Conservation (phyloP, 2,888 invertebrate genomes). For the Amphimallon solstitiale region DNA sequence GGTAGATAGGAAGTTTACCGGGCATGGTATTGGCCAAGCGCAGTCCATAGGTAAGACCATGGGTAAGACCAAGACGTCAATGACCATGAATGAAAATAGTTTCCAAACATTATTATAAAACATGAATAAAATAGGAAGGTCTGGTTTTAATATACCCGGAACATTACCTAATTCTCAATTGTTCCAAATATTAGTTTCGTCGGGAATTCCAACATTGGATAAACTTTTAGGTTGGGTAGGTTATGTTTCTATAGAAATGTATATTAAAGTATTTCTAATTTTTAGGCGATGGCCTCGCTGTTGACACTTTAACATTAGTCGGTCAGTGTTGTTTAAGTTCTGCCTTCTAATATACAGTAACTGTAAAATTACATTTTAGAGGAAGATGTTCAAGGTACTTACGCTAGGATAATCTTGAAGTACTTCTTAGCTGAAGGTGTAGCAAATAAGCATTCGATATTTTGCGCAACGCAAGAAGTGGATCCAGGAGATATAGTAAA, state of each 20-base stretch:
- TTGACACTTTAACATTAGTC: conserved; percentile 76
- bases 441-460: conserved; percentile 76
- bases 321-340: conserved; percentile 66
- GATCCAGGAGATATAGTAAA: conserved; percentile 66
- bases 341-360: conserved; percentile 1
- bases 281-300: conserved; percentile 76
- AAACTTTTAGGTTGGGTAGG: conserved; percentile 72
- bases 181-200: conserved; percentile 78
- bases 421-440: conserved; percentile 92
- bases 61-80: no score
- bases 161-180: conserved; percentile 75
- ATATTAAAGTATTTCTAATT: conserved; percentile 26
- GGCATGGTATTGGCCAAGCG: no score
- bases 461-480: conserved; percentile 79
- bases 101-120: no score
- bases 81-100: no score
- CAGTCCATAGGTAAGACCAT: no score
- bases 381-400: conserved; percentile 83
- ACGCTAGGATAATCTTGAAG: conserved; percentile 81
- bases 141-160: conserved; percentile 66
- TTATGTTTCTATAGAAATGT: conserved; percentile 44
- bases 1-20: no score
- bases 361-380: conserved; percentile 68
- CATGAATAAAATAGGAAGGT: conserved; percentile 21
- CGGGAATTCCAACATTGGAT: conserved; percentile 87